Percentiles rank a stretch among this genome's conserved stretches.
phyloP scores from a whole-genome alignment of 2,888 invertebrate genomes.

The Dilophus febrilis region DNA sequence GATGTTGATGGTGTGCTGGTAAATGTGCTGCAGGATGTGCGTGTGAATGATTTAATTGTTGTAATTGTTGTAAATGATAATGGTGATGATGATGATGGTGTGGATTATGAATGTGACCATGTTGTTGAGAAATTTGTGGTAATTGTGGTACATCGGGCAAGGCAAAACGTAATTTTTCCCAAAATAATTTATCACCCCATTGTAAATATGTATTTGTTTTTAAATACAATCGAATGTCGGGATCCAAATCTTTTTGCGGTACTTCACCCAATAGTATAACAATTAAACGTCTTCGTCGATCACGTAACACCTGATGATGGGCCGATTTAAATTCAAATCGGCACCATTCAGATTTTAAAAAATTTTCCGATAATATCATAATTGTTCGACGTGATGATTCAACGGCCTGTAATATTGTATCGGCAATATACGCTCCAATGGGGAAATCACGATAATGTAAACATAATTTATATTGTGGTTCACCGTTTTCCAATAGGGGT shows the following conservation, averaged over 20 bases:
- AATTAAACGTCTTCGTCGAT: constrained; percentile 71
- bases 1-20: too few relatives aligned
- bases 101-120: too few relatives aligned
- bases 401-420: constrained; percentile 83
- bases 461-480: constrained; percentile 68
- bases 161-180: constrained; percentile 86
- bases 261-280: constrained; percentile 81
- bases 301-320: constrained; percentile 75
- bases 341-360: constrained; percentile 89
- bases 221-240: constrained; percentile 75
- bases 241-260: constrained; percentile 75
- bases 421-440: constrained; percentile 73
- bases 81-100: too few relatives aligned
- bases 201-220: constrained; percentile 82
- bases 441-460: constrained; percentile 85
- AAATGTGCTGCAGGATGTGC: too few relatives aligned
- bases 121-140: too few relatives aligned
- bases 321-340: constrained; percentile 90
- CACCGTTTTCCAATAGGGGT: constrained; percentile 68
- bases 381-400: constrained; percentile 81
- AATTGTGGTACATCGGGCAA: constrained; percentile 52
- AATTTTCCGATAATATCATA: constrained; percentile 83
- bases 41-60: too few relatives aligned
- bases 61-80: too few relatives aligned
- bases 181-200: constrained; percentile 88